These are phyloP conservation scores for Phyllotis vaccarum DNA, from an alignment of 2,797 vertebrate species.

Conservation along the genomic window DNA sequence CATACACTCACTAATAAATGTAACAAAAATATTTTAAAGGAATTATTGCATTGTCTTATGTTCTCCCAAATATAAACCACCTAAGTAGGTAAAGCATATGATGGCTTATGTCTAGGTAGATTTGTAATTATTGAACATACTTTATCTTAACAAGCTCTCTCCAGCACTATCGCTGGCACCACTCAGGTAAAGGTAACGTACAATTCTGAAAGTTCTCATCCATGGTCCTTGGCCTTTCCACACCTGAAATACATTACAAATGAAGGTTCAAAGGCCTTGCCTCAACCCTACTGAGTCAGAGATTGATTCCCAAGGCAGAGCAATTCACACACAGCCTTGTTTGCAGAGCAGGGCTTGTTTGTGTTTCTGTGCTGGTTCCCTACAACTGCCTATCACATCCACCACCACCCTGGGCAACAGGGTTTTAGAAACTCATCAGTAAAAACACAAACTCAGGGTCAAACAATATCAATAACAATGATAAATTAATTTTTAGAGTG, in stretches of 20 bases:
- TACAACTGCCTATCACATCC: neutral
- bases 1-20: neutral
- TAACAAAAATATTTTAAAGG: neutral
- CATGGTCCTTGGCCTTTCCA: neutral
- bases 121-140: neutral
- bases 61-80: neutral
- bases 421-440: neutral
- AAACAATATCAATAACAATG: too few species aligned
- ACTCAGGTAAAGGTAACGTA: neutral
- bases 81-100: neutral
- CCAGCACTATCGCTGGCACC: neutral
- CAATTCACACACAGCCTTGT: neutral
- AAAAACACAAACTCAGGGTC: neutral
- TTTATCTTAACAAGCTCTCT: neutral
- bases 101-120: neutral
- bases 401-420: neutral
- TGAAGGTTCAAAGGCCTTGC: neutral
- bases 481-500: constrained; percentile 1
- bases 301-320: neutral
- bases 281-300: neutral
- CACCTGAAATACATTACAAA: neutral
- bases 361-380: too few species aligned
- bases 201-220: neutral
- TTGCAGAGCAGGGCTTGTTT: neutral
- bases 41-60: neutral